Conservation (phyloP, 2,113 vertebrate species). For the Aldabrachelys gigantea region DNA sequence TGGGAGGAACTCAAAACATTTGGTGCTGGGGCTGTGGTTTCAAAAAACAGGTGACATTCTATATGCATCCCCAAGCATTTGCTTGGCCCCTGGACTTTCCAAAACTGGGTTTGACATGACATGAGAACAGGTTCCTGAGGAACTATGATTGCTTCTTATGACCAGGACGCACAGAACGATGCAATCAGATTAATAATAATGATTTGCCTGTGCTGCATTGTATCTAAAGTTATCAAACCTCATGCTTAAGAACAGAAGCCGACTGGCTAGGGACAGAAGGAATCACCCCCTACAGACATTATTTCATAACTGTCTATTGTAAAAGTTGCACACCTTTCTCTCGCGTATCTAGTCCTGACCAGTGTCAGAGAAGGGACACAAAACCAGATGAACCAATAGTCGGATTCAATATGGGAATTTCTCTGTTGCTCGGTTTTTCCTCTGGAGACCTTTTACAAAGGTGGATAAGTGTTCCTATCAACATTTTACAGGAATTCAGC, state of each 20-base stretch:
- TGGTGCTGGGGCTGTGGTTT: neutral
- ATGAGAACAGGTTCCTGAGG: neutral
- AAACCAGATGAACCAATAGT: neutral
- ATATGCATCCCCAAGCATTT: neutral
- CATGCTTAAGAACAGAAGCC: accelerated
- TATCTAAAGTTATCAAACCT: neutral
- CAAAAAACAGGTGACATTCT: neutral
- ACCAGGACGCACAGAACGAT: neutral
- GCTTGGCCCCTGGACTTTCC: neutral
- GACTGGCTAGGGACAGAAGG: neutral
- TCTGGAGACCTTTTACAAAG: neutral
- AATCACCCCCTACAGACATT: neutral
- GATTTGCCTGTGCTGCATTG: neutral
- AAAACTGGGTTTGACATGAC: neutral
- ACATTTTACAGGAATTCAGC: neutral
- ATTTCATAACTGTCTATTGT: neutral
- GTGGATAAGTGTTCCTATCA: neutral
- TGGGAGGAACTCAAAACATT: accelerated
- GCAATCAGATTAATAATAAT: neutral
- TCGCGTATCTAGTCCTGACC: accelerated
- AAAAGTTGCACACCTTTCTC: neutral
- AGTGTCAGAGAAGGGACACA: neutral
- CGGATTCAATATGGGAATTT: neutral
- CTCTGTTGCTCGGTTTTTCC: neutral
- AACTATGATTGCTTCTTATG: neutral